phyloP scores from a whole-genome alignment of 2,113 vertebrate species.

The Microcebus tavaratra region DNA sequence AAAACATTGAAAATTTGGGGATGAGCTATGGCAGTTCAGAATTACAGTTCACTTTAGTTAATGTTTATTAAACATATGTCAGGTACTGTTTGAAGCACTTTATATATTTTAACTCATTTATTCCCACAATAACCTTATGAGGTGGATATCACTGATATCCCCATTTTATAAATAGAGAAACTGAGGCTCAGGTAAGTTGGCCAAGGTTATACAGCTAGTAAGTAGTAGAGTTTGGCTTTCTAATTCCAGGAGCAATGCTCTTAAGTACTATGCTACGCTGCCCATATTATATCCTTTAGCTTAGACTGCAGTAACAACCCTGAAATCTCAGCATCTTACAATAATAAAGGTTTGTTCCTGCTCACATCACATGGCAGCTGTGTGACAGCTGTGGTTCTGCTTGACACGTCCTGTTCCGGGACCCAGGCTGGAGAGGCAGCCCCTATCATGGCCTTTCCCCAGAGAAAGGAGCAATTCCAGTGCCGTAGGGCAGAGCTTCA shows the following conservation, averaged over 20 bases:
- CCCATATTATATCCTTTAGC: no score
- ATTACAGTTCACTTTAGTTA: constrained; percentile 26
- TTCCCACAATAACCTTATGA: not conserved
- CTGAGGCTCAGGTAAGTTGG: not conserved
- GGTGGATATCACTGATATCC: not conserved
- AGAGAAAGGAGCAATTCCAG: not conserved
- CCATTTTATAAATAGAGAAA: not conserved
- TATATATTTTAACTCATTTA: constrained; percentile 9
- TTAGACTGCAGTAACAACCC: not conserved
- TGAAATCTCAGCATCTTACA: not conserved
- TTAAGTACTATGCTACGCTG: not conserved
- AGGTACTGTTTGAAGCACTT: not conserved
- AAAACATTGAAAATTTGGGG: not conserved
- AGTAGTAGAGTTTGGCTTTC: not conserved
- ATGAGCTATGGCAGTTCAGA: constrained; percentile 25
- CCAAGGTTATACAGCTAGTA: not conserved
- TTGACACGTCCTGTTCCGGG: not conserved
- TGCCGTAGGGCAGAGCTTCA: not conserved
- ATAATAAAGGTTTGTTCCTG: not conserved
- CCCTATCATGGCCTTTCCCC: not conserved
- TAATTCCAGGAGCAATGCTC: not conserved
- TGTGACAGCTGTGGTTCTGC: not conserved
- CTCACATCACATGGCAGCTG: not conserved
- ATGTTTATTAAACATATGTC: constrained; percentile 17
- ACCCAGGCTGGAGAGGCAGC: not conserved